Conservation (phyloP, 2,797 vertebrate species). For the Carduelis carduelis region DNA sequence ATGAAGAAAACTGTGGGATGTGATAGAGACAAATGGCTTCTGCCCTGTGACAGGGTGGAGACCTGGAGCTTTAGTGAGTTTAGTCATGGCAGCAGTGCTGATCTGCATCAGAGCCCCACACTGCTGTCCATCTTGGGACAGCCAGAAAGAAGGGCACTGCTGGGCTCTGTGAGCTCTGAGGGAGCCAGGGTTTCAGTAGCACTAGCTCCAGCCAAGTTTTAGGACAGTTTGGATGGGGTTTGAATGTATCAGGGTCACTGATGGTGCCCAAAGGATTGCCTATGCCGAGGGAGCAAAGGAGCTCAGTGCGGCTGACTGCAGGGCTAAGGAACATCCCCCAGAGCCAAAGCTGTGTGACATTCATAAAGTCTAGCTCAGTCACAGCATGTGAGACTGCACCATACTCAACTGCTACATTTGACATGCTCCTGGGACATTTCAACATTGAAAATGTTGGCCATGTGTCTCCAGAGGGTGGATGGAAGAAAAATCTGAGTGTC, state of each 20-base stretch:
- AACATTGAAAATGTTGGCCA: neutral
- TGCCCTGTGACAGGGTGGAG: accelerated
- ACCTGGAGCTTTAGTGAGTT: neutral
- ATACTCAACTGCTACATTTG: neutral
- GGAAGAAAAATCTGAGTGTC: neutral
- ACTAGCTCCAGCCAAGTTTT: neutral
- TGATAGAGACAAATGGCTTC: neutral
- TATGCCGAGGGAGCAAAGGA: accelerated
- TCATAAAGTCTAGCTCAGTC: neutral
- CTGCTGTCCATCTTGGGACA: accelerated
- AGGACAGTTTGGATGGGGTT: neutral
- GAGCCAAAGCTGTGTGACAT: neutral
- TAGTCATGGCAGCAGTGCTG: accelerated
- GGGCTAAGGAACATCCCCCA: neutral
- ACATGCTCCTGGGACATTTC: accelerated
- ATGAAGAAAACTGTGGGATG: neutral
- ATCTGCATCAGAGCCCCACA: accelerated
- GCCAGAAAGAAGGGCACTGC: neutral
- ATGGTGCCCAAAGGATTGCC: neutral
- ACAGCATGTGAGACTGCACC: neutral
- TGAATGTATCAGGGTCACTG: neutral
- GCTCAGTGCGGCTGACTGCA: neutral
- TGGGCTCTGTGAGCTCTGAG: neutral
- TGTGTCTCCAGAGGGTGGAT: neutral
- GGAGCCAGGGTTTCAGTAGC: neutral